Evolutionary conservation across 1,140 invertebrate genomes (phyloP).

Genomic region (Conus ventricosus): DNA sequence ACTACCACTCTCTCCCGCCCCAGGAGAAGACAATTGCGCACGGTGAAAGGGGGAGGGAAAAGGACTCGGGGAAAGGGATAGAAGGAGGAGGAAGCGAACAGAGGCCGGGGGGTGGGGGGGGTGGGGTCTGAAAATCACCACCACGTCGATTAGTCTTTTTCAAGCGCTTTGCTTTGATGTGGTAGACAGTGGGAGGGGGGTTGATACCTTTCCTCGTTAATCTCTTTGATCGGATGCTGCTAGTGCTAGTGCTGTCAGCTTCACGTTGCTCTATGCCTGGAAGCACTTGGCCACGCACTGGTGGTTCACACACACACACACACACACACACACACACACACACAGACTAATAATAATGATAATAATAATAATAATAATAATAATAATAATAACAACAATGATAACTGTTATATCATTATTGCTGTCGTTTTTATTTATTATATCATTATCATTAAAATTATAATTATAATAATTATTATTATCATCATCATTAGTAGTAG

Average conservation of each 20-base stretch:
- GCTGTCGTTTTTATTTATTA: too few species aligned
- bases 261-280: neutral
- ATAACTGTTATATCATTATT: too few species aligned
- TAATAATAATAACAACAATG: too few species aligned
- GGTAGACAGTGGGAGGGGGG: neutral
- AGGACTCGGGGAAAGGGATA: neutral
- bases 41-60: too few species aligned
- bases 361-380: too few species aligned
- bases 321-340: slow-evolving; percentile 7
- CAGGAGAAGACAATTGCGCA: too few species aligned
- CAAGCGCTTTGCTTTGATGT: neutral
- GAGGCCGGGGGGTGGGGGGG: neutral
- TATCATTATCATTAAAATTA: too few species aligned
- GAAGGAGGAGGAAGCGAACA: neutral
- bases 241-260: neutral
- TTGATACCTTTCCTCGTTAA: neutral
- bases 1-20: neutral
- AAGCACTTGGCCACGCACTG: neutral
- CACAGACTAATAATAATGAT: too few species aligned
- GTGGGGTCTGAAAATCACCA: neutral
- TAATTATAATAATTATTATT: too few species aligned
- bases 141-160: slow-evolving; percentile 14
- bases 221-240: neutral
- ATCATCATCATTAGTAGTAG: too few species aligned
- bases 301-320: neutral